These are phyloP conservation scores for Streblospio benedicti DNA, from an alignment of 1,140 invertebrate species.

Conservation along the genomic window DNA sequence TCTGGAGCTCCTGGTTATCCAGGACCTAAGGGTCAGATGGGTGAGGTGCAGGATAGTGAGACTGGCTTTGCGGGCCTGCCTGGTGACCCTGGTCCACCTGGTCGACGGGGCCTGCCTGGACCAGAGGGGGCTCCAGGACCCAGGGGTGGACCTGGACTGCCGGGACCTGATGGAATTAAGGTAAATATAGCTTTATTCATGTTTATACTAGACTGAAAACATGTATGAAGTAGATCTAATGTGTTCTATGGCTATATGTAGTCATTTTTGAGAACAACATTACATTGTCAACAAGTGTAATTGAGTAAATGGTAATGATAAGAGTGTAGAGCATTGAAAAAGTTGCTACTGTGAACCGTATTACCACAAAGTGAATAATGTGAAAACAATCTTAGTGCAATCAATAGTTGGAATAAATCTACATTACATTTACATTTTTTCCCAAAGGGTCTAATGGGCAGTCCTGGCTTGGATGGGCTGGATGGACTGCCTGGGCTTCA, in stretches of 20 bases:
- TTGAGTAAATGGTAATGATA: no score
- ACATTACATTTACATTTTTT: constrained; percentile 18
- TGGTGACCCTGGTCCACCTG: constrained; percentile 23
- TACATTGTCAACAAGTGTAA: no score
- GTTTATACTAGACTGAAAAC: no score
- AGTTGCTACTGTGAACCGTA: no score
- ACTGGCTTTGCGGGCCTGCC: constrained; percentile 26
- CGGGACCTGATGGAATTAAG: no score
- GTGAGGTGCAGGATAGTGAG: constrained; percentile 20
- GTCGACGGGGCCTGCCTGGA: constrained; percentile 24
- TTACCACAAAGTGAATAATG: constrained; percentile 14
- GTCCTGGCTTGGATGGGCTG: constrained; percentile 13
- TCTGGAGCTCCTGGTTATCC: constrained; percentile 8
- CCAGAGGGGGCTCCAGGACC: constrained; percentile 23
- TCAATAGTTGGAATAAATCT: constrained; percentile 16
- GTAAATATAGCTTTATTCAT: no score
- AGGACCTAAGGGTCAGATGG: constrained; percentile 14
- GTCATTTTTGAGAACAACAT: no score
- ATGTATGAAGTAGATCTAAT: no score
- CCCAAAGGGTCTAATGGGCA: constrained; percentile 19
- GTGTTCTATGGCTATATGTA: no score
- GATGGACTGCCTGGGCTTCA: constrained; percentile 31
- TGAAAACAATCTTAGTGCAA: constrained; percentile 9
- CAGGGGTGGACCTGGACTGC: no score
- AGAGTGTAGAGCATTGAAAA: no score